Base-by-base conservation (phyloP, 2,113 vertebrate species). In the Cinclus mexicanus region DNA sequence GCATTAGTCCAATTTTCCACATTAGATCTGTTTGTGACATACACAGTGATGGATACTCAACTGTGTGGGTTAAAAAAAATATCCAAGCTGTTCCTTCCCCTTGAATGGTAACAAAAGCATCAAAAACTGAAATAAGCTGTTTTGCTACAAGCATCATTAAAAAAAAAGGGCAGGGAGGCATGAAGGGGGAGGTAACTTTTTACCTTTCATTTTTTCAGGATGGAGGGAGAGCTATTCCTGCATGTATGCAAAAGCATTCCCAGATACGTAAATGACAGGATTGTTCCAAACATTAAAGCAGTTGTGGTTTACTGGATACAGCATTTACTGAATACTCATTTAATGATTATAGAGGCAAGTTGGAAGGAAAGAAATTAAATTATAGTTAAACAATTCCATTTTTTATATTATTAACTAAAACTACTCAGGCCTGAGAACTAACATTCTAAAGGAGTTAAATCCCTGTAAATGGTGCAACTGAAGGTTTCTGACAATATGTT, bases 101-200 rank as follows among this genome's bases (percentile, higher is more conserved):
- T 2, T 72, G 49, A 86, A 79, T 16, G 28, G 44, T 15, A 44
- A 57, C 19, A 90, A 52, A 39, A 49, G 7, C 33, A 52, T 77
- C 15, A 87, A 55, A 87, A 77, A 12, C 14, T 56, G 26, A 55
- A 55, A 46, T 24, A 67, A 46, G 5, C 19, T 55, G 19, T 17
- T 83, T 61, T 79, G 39, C 33, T 63, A 55, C 8, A 79, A 11
- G 2, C 16, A n/a, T 2, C 16, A 78, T 76, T 25, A 52, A 55
- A 75, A 25, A 60, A 74, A 21, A 14, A 2, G 2, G 4, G 5
- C 1, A 2, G 3, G 2, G 1, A 12, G 13, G 28, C 3, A 0
- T 47, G 35, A 47, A 57, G 3, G 14, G 15, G 2, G 6, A 42
- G 25, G 18, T 3, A 41, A 26, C 41, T 50, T 72, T 85, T 67